Conservation (phyloP, 92 coral and sea anemone genomes). For the Isaurus tuberculatus region DNA sequence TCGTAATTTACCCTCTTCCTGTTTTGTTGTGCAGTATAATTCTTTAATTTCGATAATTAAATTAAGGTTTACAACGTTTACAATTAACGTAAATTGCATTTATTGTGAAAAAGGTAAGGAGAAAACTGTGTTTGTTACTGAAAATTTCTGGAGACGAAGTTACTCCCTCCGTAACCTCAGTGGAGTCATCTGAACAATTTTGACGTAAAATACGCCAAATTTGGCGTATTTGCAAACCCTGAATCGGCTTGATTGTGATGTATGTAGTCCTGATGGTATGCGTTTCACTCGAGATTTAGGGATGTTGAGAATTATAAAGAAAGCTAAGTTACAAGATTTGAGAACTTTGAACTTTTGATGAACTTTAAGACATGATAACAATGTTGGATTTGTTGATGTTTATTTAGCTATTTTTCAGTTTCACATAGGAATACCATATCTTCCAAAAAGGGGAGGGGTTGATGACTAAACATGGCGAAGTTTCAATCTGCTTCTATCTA, state of each 20-base stretch:
- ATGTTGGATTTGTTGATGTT: too few species aligned
- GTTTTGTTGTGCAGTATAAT: slow-evolving; percentile 41
- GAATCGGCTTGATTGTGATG: too few species aligned
- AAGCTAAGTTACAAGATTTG: too few species aligned
- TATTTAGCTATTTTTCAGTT: too few species aligned
- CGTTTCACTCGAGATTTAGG: too few species aligned
- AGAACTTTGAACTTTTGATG: too few species aligned
- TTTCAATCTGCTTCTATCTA: too few species aligned
- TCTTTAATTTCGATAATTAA: slow-evolving; percentile 45
- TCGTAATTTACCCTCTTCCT: slow-evolving; percentile 44
- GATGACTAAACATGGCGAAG: too few species aligned
- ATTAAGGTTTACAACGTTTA: slow-evolving; percentile 37
- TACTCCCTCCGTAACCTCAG: slow-evolving; percentile 51
- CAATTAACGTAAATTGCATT: slow-evolving; percentile 47
- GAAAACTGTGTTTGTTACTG: slow-evolving; percentile 49
- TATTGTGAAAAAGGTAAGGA: slow-evolving; percentile 47
- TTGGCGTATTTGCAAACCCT: slow-evolving; percentile 47
- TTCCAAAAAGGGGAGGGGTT: slow-evolving; percentile 9
- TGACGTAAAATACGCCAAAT: slow-evolving; percentile 35
- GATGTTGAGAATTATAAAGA: too few species aligned
- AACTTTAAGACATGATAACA: too few species aligned
- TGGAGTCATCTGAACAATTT: slow-evolving; percentile 52
- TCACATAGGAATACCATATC: too few species aligned
- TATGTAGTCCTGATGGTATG: too few species aligned
- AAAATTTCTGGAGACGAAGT: slow-evolving; percentile 57